phyloP scores from a whole-genome alignment of 1,140 invertebrate genomes.

The Caerostris extrusa region DNA sequence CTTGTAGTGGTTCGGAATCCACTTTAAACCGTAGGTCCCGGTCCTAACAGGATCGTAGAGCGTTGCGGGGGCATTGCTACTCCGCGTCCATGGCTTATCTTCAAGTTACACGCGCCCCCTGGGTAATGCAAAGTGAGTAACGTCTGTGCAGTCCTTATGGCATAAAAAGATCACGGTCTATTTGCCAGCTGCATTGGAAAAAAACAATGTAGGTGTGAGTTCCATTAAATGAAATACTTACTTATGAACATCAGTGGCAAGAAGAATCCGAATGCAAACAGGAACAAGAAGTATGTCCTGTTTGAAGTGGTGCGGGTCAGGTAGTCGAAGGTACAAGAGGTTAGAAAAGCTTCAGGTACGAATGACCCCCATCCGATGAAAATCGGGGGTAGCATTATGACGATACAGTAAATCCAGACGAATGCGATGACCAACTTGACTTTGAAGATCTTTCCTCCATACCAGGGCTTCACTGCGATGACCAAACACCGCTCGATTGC shows the following conservation, averaged over 20 bases:
- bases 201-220: no score
- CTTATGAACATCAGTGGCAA: conserved; percentile 86
- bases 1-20: no score
- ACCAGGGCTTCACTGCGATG: conserved; percentile 85
- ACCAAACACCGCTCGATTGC: conserved; percentile 88
- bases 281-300: conserved; percentile 87
- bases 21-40: no score
- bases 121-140: no score
- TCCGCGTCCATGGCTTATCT: no score
- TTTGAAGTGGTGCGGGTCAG: conserved; percentile 85
- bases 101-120: no score
- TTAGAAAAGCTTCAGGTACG: conserved; percentile 89
- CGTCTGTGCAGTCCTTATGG: no score
- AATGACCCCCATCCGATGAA: conserved; percentile 86
- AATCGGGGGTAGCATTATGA: conserved; percentile 87
- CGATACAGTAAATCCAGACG: conserved; percentile 87
- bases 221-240: not conserved
- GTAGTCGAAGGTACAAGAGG: conserved; percentile 92
- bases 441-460: conserved; percentile 82
- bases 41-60: no score
- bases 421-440: conserved; percentile 85
- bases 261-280: conserved; percentile 87
- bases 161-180: no score
- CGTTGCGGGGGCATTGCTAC: no score
- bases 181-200: no score